These are phyloP conservation scores for Drosophila imparisetae DNA, from an alignment of 2,888 invertebrate genomes.

Conservation along the genomic window DNA sequence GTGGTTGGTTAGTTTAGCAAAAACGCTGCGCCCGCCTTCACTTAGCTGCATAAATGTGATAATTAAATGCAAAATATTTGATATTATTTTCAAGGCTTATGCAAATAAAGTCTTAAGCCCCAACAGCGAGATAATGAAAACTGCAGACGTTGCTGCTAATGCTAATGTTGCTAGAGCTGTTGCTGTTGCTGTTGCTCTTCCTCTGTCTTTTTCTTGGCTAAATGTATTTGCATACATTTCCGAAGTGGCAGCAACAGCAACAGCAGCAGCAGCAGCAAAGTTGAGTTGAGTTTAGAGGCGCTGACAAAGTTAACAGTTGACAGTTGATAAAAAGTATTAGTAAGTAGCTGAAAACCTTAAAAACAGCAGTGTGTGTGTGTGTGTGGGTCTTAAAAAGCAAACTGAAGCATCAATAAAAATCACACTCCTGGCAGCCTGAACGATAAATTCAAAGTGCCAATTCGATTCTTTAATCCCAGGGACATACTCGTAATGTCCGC, in stretches of 20 bases:
- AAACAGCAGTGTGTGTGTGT: not conserved
- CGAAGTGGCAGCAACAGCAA: constrained; percentile 4
- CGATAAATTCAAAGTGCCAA: constrained; percentile 78
- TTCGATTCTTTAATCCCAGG: constrained; percentile 78
- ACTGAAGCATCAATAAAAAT: constrained; percentile 75
- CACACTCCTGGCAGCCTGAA: constrained; percentile 68
- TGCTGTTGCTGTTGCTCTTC: constrained; percentile 9
- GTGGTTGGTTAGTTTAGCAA: constrained; percentile 30
- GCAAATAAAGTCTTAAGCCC: constrained; percentile 69
- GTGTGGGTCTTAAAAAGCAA: constrained; percentile 34
- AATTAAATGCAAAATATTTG: constrained; percentile 80
- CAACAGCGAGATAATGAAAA: constrained; percentile 64
- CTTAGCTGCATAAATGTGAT: constrained; percentile 51
- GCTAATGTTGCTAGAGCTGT: constrained; percentile 1
- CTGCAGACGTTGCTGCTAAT: constrained; percentile 53
- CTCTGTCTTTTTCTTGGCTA: constrained; percentile 3
- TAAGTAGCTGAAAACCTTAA: constrained; percentile 47
- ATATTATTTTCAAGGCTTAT: constrained; percentile 76
- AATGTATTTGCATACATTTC: constrained; percentile 69
- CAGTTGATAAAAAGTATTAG: constrained; percentile 61
- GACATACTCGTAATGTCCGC: constrained; percentile 72
- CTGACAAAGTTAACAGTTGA: constrained; percentile 39
- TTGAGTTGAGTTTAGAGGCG: constrained; percentile 7
- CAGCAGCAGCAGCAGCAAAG: constrained; percentile 5
- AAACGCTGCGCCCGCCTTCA: constrained; percentile 7